Percentiles rank a stretch among this genome's conserved stretches.
phyloP scores from a whole-genome alignment of 2,797 vertebrate species.

The Chiloscyllium punctatum region DNA sequence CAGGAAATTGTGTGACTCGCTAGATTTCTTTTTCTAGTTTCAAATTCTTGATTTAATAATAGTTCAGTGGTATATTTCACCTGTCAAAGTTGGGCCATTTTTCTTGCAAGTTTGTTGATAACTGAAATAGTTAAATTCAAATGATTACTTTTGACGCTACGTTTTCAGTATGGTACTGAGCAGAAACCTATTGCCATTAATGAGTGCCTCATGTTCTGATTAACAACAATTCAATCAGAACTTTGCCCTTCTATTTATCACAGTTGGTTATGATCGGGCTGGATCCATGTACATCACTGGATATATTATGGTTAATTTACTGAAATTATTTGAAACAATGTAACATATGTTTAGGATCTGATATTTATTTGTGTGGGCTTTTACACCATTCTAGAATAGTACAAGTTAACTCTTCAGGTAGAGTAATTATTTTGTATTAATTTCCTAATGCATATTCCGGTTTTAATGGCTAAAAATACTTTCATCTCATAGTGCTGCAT shows the following conservation, averaged over 20 bases:
- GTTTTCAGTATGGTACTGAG: not conserved
- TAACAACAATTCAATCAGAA: slow-evolving; percentile 61
- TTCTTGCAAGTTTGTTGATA: not conserved
- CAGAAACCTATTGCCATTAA: not conserved
- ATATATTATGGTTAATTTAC: not conserved
- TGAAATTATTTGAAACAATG: not conserved
- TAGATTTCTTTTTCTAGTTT: not conserved
- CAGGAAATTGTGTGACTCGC: too few relatives aligned
- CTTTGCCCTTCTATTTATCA: slow-evolving; percentile 71
- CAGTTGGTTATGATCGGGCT: not conserved
- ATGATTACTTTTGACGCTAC: not conserved
- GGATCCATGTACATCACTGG: not conserved
- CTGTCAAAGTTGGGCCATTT: not conserved
- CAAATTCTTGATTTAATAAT: not conserved
- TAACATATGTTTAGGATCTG: not conserved
- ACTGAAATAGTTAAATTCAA: not conserved
- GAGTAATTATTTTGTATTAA: slow-evolving; percentile 52
- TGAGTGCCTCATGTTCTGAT: not conserved
- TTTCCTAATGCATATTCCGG: slow-evolving; percentile 54
- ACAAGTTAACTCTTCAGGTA: slow-evolving; percentile 50
- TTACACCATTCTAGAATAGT: slow-evolving; percentile 45
- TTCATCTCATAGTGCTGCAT: slow-evolving; percentile 51
- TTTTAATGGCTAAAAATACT: slow-evolving; percentile 55
- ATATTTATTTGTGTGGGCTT: not conserved
- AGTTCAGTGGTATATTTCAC: not conserved